phyloP scores from a whole-genome alignment of 2,113 vertebrate genomes.

The Channa maculata region DNA sequence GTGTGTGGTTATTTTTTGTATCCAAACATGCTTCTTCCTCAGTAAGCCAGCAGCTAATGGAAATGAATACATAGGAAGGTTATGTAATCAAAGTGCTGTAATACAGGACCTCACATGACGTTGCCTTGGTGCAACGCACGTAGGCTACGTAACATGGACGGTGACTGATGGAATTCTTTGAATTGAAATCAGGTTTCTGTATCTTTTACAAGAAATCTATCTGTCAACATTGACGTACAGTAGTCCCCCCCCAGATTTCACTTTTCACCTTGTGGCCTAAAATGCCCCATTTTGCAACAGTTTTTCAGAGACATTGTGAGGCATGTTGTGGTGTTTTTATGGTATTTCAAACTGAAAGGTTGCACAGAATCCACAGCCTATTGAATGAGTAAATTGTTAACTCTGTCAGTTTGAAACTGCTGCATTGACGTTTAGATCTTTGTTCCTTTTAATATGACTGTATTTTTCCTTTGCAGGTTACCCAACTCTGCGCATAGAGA shows the following conservation, averaged over 20 bases:
- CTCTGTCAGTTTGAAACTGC: no score
- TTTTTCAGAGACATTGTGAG: no score
- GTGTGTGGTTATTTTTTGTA: not conserved
- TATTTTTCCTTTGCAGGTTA: slow-evolving; percentile 89
- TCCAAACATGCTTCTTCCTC: not conserved
- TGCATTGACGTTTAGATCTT: slow-evolving; percentile 16
- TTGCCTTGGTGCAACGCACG: slow-evolving; percentile 36
- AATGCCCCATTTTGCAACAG: no score
- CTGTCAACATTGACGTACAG: not conserved
- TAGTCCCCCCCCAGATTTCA: no score
- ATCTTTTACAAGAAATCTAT: not conserved
- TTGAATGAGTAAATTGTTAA: no score
- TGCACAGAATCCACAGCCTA: no score
- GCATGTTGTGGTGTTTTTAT: no score
- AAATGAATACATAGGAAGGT: slow-evolving; percentile 16
- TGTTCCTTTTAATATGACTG: slow-evolving; percentile 4
- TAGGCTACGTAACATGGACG: not conserved
- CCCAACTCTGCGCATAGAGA: slow-evolving; percentile 96
- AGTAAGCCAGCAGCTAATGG: slow-evolving; percentile 3
- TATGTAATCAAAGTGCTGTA: slow-evolving; percentile 51
- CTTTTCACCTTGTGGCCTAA: no score
- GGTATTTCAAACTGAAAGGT: no score
- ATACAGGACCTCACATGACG: slow-evolving; percentile 49
- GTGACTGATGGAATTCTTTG: slow-evolving; percentile 24
- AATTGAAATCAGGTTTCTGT: slow-evolving; percentile 6